Base-by-base conservation (phyloP, 1,140 invertebrate genomes). In the Idris sp. region DNA sequence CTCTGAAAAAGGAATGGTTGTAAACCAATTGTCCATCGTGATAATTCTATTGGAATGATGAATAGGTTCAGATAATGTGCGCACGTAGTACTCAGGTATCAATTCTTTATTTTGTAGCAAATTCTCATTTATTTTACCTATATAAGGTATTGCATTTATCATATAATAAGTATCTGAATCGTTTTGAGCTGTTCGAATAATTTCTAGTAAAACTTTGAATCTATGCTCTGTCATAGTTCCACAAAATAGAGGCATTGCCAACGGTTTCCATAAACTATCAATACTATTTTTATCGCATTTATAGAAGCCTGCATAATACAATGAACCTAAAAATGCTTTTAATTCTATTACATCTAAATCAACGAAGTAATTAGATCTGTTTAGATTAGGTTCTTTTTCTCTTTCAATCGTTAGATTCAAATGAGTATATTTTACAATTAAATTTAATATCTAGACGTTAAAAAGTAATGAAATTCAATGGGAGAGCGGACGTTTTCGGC, bases 21-120 rank as follows among this genome's bases (percentile, higher is more conserved):
- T n/a, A n/a, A n/a, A n/a, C n/a, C n/a, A n/a, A n/a, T n/a, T n/a
- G n/a, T n/a, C n/a, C n/a, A n/a, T n/a, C n/a, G 79, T 84, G 0
- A 84, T 65, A 41, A 83, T 84, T 10, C 79, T 62, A 35, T 78
- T 75, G 8, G 69, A 54, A 62, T 48, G 30, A 13, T 71, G 40
- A 59, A 83, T 68, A 25, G 75, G 73, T 43, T 61, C 14, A 19
- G 40, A 16, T 6, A 80, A 56, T 41, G 71, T 31, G 19, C 40
- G 15, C 4, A 69, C 16, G 33, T 38, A 75, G 33, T 56, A 58
- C 28, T 4, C 30, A 11, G 48, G 43, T 14, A 53, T 54, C 5
- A 22, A 9, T 40, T 43, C 44, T 16, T 8, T 14, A 10, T 14
- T 19, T 13, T n/a, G 13, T 28, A 11, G 9, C 10, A 7, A 68